Conservation (phyloP, 2,888 invertebrate genomes). For the Lithodes maja region DNA sequence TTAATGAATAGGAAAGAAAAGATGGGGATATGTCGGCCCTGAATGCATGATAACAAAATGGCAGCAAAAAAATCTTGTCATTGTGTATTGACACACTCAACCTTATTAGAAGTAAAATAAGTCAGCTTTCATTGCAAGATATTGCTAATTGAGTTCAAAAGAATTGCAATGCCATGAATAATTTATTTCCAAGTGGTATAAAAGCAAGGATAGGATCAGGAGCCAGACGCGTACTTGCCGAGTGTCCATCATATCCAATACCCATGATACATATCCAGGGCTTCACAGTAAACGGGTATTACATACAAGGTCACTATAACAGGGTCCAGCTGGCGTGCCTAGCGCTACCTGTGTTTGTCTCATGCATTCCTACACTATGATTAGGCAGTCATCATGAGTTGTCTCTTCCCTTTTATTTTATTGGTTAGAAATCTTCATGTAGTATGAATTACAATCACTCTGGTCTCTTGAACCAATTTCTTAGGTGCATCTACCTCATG, state of each 20-base stretch:
- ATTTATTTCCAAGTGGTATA: background rate
- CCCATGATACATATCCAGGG: slow-evolving; percentile 65
- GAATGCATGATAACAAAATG: slow-evolving; percentile 18
- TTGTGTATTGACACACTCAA: background rate
- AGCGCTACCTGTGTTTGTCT: slow-evolving; percentile 58
- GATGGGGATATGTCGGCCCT: slow-evolving; percentile 15
- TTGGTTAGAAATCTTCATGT: slow-evolving; percentile 48
- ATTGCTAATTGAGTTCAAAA: background rate
- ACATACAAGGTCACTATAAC: slow-evolving; percentile 67
- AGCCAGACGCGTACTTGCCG: slow-evolving; percentile 9
- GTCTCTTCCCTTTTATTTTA: slow-evolving; percentile 41
- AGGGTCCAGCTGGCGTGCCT: slow-evolving; percentile 68
- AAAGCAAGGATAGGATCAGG: background rate
- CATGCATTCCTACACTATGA: slow-evolving; percentile 52
- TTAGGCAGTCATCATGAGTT: slow-evolving; percentile 52
- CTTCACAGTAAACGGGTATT: slow-evolving; percentile 64
- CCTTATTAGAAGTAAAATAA: slow-evolving; percentile 3
- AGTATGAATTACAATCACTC: slow-evolving; percentile 65
- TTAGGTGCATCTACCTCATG: slow-evolving; percentile 68
- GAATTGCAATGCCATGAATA: background rate
- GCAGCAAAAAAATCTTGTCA: background rate
- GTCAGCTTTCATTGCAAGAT: background rate
- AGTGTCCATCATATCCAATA: slow-evolving; percentile 48
- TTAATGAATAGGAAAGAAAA: background rate
- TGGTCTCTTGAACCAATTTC: slow-evolving; percentile 68